Percentiles rank a stretch among this genome's conserved stretches.
Evolutionary conservation across 2,888 invertebrate species (phyloP).

Genomic region (Cataglyphis rosenhaueri): DNA sequence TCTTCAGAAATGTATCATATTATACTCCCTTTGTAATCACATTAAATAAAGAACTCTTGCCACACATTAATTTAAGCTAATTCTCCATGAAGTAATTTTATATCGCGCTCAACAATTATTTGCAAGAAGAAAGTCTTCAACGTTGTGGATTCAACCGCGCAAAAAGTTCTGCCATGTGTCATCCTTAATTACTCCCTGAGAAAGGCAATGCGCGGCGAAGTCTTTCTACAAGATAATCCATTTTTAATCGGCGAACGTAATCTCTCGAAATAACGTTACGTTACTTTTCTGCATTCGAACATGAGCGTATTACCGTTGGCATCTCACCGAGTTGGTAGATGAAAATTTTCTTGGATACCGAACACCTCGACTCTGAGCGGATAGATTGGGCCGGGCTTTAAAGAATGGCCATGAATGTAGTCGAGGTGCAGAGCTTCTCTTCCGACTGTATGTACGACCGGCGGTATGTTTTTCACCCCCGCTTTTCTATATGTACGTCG

Average conservation of each 20-base stretch:
- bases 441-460: constrained; percentile 26
- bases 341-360: constrained; percentile 60
- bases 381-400: constrained; percentile 41
- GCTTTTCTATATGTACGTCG: constrained; percentile 3
- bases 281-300: not conserved
- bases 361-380: constrained; percentile 50
- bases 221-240: constrained; percentile 9
- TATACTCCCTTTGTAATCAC: not conserved
- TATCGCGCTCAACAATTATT: constrained; percentile 9
- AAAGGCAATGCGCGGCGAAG: not conserved
- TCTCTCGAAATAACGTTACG: constrained; percentile 1
- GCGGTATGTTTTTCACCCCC: constrained; percentile 54
- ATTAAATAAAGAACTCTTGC: not conserved
- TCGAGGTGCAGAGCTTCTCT: constrained; percentile 42
- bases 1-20: not conserved
- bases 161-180: not conserved
- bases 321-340: constrained; percentile 8
- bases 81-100: not conserved
- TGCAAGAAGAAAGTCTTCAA: not conserved
- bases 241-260: constrained; percentile 15
- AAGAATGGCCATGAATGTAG: constrained; percentile 68
- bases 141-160: not conserved
- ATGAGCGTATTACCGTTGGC: not conserved
- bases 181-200: not conserved
- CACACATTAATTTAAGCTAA: not conserved